Percentiles rank a stretch among this genome's conserved stretches.
Conservation (phyloP, 2,797 vertebrate species). For the Dermochelys coriacea region DNA sequence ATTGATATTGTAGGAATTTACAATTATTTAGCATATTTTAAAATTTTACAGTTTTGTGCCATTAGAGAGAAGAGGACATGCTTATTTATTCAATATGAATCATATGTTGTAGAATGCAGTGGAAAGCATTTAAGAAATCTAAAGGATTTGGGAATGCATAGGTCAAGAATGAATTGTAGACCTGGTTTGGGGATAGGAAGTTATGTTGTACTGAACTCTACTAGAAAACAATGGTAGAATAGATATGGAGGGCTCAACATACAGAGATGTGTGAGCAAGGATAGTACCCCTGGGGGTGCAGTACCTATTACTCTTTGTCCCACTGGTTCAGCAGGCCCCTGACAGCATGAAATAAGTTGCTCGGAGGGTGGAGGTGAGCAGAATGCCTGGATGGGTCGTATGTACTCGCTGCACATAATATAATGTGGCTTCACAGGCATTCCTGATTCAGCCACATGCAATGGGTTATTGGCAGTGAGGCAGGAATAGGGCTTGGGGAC, state of each 20-base stretch:
- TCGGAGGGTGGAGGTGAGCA: not conserved
- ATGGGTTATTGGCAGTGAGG: not conserved
- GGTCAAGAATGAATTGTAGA: not conserved
- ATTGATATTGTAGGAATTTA: not conserved
- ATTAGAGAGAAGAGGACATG: not conserved
- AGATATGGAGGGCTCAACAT: not conserved
- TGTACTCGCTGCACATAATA: not conserved
- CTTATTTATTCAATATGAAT: not conserved
- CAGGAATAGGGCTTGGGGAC: not conserved
- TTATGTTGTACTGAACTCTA: not conserved
- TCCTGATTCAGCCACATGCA: not conserved
- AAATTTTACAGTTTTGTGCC: no score
- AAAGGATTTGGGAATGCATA: not conserved
- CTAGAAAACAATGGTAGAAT: not conserved
- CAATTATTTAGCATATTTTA: no score
- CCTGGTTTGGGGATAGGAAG: not conserved
- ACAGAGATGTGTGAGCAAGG: not conserved
- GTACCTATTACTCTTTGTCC: not conserved
- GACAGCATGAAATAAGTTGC: not conserved
- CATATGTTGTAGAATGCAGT: not conserved
- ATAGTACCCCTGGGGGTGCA: not conserved
- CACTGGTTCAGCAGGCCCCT: not conserved
- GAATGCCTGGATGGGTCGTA: fast-evolving
- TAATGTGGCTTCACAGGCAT: not conserved
- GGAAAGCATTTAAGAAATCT: not conserved